Base-by-base conservation (phyloP, 2,113 vertebrate species). In the Labrus mixtus region DNA sequence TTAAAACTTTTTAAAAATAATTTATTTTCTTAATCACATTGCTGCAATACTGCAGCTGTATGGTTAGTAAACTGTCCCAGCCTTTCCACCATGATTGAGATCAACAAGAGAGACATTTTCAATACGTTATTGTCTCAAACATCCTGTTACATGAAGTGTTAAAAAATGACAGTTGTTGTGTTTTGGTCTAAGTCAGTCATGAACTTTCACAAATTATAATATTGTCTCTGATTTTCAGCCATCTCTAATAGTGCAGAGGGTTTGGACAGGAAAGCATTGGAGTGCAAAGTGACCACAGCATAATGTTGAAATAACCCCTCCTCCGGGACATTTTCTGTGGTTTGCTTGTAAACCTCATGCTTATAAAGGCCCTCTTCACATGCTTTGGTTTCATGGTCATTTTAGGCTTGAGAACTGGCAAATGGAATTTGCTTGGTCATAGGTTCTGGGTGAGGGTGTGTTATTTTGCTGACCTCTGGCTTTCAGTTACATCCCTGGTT, bases 311-410 rank as follows among this genome's bases (percentile, higher is more conserved):
- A 79, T 80, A 62, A 67, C 67, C 23, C 62, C 68, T 84, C 81
- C 72, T 64, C 51, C 41, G 85, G 74, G 89, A 89, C 59, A 74
- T 29, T 89, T 90, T 62, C 64, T 78, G 64, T 56, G 75, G 64
- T 71, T 73, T 76, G 68, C 76, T 76, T 33, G 48, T 68, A 43
- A 25, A 64, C 58, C 59, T 72, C 29, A 19, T 68, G 80, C 75
- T 83, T 78, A 64, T 71, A 25, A 79, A 80, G 65, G 25, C 17
- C 55, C 55, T 81, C 80, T 82, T 80, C 55, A 73, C 48, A 50
- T 67, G 48, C 41, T 17, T 20, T n/a, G 7, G 37, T 50, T 63
- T 22, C 17, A 23, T 66, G 15, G 0, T 74, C 65, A 48, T 69
- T 81, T 68, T 25, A 62, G 10, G n/a, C 37, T 56, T 62, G 20